These are phyloP conservation scores for Tapirus indicus DNA, from an alignment of 2,797 vertebrate species.

Conservation along the genomic window DNA sequence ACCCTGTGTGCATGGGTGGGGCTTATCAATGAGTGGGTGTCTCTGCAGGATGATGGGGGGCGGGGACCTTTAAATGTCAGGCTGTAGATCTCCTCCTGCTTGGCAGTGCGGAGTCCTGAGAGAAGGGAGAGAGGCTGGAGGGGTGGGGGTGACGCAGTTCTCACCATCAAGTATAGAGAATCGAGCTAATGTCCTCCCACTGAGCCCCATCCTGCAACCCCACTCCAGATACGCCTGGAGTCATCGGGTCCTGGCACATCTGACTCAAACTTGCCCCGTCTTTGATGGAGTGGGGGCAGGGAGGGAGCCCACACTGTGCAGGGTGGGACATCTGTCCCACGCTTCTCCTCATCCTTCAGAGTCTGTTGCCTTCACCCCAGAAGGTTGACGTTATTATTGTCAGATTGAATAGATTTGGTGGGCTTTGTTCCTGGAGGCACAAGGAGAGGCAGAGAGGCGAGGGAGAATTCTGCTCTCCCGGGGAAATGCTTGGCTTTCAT, in stretches of 20 bases:
- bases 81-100: not conserved
- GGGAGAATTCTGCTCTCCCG: accelerated
- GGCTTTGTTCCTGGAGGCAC: not conserved
- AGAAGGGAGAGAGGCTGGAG: not conserved
- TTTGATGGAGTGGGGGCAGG: not conserved
- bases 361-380: not conserved
- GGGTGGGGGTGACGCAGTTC: accelerated
- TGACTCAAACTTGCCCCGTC: not conserved
- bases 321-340: not conserved
- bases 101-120: not conserved
- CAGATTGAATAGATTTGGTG: accelerated
- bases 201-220: not conserved
- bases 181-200: accelerated
- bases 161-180: not conserved
- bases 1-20: not conserved
- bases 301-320: not conserved
- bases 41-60: not conserved
- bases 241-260: not conserved
- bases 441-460: not conserved
- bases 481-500: not conserved
- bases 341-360: not conserved
- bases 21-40: not conserved
- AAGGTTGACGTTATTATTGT: accelerated
- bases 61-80: not conserved
- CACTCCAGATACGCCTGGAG: not conserved